Evolutionary conservation across 2,888 invertebrate species (phyloP), one percentile per base, ranked within the genome.

Genomic region (Nymphalis c-album): DNA sequence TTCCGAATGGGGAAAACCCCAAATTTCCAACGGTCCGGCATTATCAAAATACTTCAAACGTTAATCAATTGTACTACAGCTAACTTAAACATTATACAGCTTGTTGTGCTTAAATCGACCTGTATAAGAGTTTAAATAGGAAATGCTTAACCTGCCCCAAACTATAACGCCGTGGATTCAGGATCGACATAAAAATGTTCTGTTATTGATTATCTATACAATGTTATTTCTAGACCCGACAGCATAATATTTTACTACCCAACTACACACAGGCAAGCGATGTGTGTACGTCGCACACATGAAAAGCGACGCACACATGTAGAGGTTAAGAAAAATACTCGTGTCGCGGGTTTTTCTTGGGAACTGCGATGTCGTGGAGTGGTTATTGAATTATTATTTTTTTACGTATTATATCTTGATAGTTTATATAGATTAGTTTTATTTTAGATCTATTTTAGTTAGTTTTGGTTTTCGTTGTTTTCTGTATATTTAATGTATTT

Each of bases 211-310:
- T 92, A 91, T 91, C 92, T 89, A 92, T 92, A 92, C 92, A 92
- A 91, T 91, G 92, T 92, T 92, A 91, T 92, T 92, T 90, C 90
- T 84, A 88, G 88, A 86, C 85, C 83, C 91, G 90, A 88, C 91
- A 90, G 92, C 90, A 91, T 92, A 92, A 92, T 92, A 92, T 92
- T 92, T 92, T 92, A 92, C 90, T 90, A 89, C 88, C 92, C 86
- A 82, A 87, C 85, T 40, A 83, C 84, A 82, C 80, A 75, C 71
- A 71, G 68, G 71, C 58, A 45, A 31, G 63, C 59, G 69, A 69
- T 68, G 74, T 77, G 75, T 74, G 76, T 75, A 74, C 74, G 67
- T 69, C 62, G 65, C 65, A 73, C 68, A 73, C 69, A 63, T 57
- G 20, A 18, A 47, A 3, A 53, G 55, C 60, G 26, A 57, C 40